Percentiles rank a stretch among this genome's conserved stretches.
Evolutionary conservation across 2,888 invertebrate species (phyloP).

Genomic region (Dilophus febrilis): DNA sequence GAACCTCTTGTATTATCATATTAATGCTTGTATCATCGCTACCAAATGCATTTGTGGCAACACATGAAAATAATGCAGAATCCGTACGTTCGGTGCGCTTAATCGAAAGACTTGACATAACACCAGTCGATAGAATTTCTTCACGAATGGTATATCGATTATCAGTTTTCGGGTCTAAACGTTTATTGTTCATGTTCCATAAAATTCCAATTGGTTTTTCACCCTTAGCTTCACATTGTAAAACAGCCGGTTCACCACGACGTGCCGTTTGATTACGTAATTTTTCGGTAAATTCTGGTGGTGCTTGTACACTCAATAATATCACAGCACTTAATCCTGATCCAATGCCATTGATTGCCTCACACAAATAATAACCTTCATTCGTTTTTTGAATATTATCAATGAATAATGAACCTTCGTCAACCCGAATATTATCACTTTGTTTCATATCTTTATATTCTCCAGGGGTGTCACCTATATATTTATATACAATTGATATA

Average conservation of each 20-base stretch:
- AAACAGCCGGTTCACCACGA: slow-evolving; percentile 74
- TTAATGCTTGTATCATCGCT: slow-evolving; percentile 91
- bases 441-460: slow-evolving; percentile 86
- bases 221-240: slow-evolving; percentile 85
- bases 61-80: slow-evolving; percentile 78
- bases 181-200: slow-evolving; percentile 90
- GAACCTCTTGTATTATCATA: slow-evolving; percentile 75
- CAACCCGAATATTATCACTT: slow-evolving; percentile 79
- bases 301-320: slow-evolving; percentile 86
- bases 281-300: slow-evolving; percentile 86
- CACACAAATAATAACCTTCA: slow-evolving; percentile 89
- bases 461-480: slow-evolving; percentile 74
- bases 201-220: slow-evolving; percentile 88
- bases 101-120: slow-evolving; percentile 75
- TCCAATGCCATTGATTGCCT: slow-evolving; percentile 91
- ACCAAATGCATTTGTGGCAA: slow-evolving; percentile 85
- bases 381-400: slow-evolving; percentile 83
- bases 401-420: slow-evolving; percentile 83
- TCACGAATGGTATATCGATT: slow-evolving; percentile 72
- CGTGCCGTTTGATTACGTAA: slow-evolving; percentile 80
- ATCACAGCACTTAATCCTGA: slow-evolving; percentile 89
- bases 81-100: slow-evolving; percentile 77
- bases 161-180: slow-evolving; percentile 76
- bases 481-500: too few relatives aligned
- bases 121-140: slow-evolving; percentile 74